Base-by-base conservation (phyloP, 2,113 vertebrate species). In the Irena cyanogastra region DNA sequence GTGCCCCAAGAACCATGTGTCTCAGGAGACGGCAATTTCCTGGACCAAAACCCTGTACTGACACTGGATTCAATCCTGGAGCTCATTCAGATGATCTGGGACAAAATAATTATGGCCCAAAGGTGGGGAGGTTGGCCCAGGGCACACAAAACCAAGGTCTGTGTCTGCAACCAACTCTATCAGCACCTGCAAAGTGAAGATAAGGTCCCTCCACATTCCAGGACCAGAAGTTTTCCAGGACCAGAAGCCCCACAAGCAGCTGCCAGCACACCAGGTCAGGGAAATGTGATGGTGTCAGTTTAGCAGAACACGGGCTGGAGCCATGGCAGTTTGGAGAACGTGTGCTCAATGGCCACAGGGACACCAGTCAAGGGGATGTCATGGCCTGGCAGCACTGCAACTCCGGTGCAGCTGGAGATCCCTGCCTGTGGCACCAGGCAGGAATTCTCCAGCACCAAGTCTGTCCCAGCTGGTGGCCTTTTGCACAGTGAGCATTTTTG, bases 1-100 rank as follows among this genome's bases (percentile, higher is more conserved):
- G 49, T 3, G n/a, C 66, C 45, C 61, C 0, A 2, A 19, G 42
- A n/a, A 49, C 17, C 2, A 0, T 1, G 1, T 33, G 7, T 44
- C 60, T 57, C 27, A 1, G 17, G 54, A 78, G 24, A 47, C 20
- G 14, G 50, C 27, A 33, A 44, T 53, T 52, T 70, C 31, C 54
- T 50, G 27, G 37, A 6, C 18, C 74, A 68, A 74, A 87, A 44
- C 60, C 42, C 45, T 70, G 37, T 30, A 9, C n/a, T 2, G 1
- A 47, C n/a, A n/a, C 1, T 14, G 21, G 23, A 33, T 60, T 81
- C 59, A 52, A 14, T 35, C 35, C 28, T 74, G 49, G 39, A 50
- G 17, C 30, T 89, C 35, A 13, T 83, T 33, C 69, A 35, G 20
- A 27, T 50, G 27, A 56, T 42, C 22, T 49, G 72, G 54, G 27